Evolutionary conservation across 2,113 vertebrate genomes (phyloP).

Genomic region (Gracilinanus agilis): DNA sequence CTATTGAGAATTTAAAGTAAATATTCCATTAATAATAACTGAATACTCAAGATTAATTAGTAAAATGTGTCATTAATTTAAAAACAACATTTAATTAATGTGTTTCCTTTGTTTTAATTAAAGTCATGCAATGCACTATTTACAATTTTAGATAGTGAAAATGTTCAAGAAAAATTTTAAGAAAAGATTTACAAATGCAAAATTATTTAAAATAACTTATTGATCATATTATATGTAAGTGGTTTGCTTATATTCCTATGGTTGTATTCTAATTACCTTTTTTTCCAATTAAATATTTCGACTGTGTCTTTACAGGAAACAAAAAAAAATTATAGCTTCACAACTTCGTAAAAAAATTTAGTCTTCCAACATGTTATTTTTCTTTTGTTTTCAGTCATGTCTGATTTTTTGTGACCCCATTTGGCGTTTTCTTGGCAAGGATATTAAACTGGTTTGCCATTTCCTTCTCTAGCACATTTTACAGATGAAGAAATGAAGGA

Average conservation of each 20-base stretch:
- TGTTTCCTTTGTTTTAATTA: neutral
- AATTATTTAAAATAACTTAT: conserved; percentile 26
- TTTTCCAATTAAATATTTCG: too few relatives aligned
- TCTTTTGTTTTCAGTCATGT: too few relatives aligned
- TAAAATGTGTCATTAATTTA: neutral
- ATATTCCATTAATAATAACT: neutral
- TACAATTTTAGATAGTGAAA: conserved; percentile 37
- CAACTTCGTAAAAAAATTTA: too few relatives aligned
- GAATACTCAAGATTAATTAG: neutral
- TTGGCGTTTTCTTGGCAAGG: too few relatives aligned
- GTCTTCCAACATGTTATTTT: too few relatives aligned
- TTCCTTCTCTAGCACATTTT: too few relatives aligned
- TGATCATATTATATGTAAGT: neutral
- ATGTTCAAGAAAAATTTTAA: neutral
- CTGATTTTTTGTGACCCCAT: too few relatives aligned
- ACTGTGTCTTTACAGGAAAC: too few relatives aligned
- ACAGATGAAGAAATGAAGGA: too few relatives aligned
- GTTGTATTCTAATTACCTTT: neutral
- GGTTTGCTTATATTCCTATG: neutral
- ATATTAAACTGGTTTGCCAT: too few relatives aligned
- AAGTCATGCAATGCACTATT: neutral
- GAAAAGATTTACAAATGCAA: conserved; percentile 4
- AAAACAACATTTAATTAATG: neutral
- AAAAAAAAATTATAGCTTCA: too few relatives aligned
- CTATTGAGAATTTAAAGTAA: neutral